Conservation (phyloP, 1,140 invertebrate species). For the Drosophila orosa region DNA sequence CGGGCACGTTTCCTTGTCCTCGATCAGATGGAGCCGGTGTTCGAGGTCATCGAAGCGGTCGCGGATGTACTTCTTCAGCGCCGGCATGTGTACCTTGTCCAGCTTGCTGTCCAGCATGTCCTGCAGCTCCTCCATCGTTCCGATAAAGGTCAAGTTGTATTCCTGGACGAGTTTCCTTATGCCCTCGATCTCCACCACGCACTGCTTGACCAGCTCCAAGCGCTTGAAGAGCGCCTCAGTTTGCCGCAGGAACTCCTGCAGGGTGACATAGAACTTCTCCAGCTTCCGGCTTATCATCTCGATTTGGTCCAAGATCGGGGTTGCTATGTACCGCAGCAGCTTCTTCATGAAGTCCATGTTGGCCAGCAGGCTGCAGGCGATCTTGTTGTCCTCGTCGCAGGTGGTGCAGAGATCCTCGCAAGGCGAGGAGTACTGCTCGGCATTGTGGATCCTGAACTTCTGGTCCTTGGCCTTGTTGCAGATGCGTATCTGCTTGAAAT, state of each 20-base stretch:
- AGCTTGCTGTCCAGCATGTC: conserved; percentile 81
- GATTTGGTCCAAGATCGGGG: conserved; percentile 60
- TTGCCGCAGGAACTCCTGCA: conserved; percentile 46
- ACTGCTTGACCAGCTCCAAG: conserved; percentile 64
- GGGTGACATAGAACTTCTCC: conserved; percentile 46
- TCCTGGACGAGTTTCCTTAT: conserved; percentile 54
- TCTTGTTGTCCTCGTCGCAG: conserved; percentile 74
- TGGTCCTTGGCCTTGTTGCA: conserved; percentile 62
- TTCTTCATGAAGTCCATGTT: conserved; percentile 77
- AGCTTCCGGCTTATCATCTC: conserved; percentile 47
- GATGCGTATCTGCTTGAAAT: conserved; percentile 67
- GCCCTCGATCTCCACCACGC: conserved; percentile 70
- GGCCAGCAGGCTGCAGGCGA: conserved; percentile 66
- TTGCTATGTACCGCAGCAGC: conserved; percentile 65
- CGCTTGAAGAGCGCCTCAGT: conserved; percentile 57
- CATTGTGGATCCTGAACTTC: conserved; percentile 22
- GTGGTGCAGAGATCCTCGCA: conserved; percentile 75
- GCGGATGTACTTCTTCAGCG: conserved; percentile 75
- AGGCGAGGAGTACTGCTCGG: conserved; percentile 58
- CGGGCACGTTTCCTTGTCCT: conserved; percentile 62
- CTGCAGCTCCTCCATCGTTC: conserved; percentile 81
- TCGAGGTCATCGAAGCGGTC: conserved; percentile 73
- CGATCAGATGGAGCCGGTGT: conserved; percentile 40
- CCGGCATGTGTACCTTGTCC: conserved; percentile 78
- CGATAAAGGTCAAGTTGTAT: conserved; percentile 66